phyloP scores from a whole-genome alignment of 2,797 vertebrate species.

The Poecilia gillii region DNA sequence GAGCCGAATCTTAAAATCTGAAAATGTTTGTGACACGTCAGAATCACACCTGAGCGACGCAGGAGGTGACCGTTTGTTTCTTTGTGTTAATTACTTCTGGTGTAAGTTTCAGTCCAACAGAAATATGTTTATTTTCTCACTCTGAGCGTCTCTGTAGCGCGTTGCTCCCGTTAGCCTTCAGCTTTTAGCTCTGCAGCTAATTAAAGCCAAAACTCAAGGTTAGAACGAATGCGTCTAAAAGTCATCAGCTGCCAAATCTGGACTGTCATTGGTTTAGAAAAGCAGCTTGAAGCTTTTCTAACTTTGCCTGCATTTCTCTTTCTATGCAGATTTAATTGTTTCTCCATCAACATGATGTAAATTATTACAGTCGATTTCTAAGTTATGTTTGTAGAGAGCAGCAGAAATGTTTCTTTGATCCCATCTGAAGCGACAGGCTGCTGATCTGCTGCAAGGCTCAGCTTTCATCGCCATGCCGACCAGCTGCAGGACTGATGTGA shows the following conservation, averaged over 20 bases:
- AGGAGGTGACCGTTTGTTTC: too few relatives aligned
- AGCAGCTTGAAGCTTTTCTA: neutral
- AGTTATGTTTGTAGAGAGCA: neutral
- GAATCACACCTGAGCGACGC: too few relatives aligned
- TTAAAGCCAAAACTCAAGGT: conserved; percentile 7
- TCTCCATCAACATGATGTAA: neutral
- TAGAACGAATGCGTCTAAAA: neutral
- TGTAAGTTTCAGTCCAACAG: too few relatives aligned
- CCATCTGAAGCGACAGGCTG: neutral
- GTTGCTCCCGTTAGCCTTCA: neutral
- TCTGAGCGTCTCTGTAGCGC: too few relatives aligned
- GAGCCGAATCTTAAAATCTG: too few relatives aligned
- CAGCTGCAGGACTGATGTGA: neutral
- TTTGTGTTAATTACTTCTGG: too few relatives aligned
- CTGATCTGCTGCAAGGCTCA: neutral
- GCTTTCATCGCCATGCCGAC: neutral
- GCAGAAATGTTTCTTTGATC: neutral
- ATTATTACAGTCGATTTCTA: neutral
- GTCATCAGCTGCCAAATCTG: neutral
- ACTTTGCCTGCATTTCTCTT: neutral
- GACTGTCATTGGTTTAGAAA: neutral
- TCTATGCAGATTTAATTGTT: neutral
- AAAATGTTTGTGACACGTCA: too few relatives aligned
- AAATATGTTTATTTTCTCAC: too few relatives aligned
- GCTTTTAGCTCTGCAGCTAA: neutral